These are phyloP conservation scores for Nyctereutes procyonoides DNA, from an alignment of 2,113 vertebrate genomes.

Conservation along the genomic window DNA sequence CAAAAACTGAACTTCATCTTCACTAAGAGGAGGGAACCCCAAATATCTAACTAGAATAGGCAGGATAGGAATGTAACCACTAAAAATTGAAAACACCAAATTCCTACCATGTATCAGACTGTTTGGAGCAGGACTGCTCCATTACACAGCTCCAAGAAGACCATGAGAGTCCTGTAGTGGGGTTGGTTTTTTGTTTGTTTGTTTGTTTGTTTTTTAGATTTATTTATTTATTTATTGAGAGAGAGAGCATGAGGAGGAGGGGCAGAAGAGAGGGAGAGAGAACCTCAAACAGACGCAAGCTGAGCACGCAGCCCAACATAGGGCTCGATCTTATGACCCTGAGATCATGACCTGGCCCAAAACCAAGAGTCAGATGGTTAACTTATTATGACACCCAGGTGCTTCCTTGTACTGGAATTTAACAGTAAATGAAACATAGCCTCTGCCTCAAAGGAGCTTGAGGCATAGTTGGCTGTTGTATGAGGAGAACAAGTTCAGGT, in stretches of 20 bases:
- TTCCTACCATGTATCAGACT: background rate
- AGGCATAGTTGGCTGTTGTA: background rate
- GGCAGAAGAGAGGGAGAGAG: background rate
- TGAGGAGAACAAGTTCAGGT: background rate
- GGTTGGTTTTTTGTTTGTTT: background rate
- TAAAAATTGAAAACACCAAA: background rate
- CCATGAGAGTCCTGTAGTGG: background rate
- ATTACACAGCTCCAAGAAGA: too few species aligned
- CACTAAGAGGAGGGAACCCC: background rate
- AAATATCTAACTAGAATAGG: background rate
- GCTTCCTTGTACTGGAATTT: background rate
- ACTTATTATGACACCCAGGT: background rate
- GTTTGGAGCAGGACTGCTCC: background rate
- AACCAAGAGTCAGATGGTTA: background rate
- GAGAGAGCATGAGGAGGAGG: background rate
- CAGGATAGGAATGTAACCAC: background rate
- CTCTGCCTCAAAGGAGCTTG: background rate
- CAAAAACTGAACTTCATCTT: constrained; percentile 75
- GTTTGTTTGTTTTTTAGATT: background rate
- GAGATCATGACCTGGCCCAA: background rate
- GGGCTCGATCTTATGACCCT: background rate
- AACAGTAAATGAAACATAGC: background rate
- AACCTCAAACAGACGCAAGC: background rate
- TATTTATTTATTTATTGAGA: background rate
- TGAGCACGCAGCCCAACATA: background rate